phyloP scores from a whole-genome alignment of 2,888 invertebrate species.

The Ramazzottius varieornatus region DNA sequence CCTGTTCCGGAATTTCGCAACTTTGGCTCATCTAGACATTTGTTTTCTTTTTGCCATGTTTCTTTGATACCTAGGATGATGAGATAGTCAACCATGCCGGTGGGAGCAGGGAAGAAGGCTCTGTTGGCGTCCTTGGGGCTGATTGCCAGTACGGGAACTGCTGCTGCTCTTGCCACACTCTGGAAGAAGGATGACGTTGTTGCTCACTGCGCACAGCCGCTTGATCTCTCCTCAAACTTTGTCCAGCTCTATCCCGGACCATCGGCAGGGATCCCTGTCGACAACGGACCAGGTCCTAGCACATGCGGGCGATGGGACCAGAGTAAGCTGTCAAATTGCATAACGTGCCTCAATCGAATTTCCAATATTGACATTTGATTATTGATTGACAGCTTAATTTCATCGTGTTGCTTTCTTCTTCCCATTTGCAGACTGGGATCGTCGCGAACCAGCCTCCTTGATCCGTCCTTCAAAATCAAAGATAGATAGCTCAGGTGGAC shows the following conservation, averaged over 20 bases:
- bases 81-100: not conserved
- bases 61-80: too few relatives aligned
- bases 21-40: too few relatives aligned
- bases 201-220: not conserved
- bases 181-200: constrained; percentile 3
- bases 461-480: not conserved
- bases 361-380: not conserved
- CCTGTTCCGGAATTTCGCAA: too few relatives aligned
- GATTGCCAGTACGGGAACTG: not conserved
- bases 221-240: not conserved
- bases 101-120: constrained; percentile 1
- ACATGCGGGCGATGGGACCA: not conserved
- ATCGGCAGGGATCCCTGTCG: not conserved
- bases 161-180: not conserved
- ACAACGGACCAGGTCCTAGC: not conserved
- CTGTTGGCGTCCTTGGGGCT: not conserved
- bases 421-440: not conserved
- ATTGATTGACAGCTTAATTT: not conserved
- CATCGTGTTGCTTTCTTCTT: not conserved
- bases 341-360: too few relatives aligned
- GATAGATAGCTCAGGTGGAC: not conserved
- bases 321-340: too few relatives aligned
- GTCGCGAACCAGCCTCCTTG: not conserved
- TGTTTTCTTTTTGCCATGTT: too few relatives aligned
- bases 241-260: not conserved